Base-by-base conservation (phyloP, 2,113 vertebrate genomes). In the Lepisosteus osseus region DNA sequence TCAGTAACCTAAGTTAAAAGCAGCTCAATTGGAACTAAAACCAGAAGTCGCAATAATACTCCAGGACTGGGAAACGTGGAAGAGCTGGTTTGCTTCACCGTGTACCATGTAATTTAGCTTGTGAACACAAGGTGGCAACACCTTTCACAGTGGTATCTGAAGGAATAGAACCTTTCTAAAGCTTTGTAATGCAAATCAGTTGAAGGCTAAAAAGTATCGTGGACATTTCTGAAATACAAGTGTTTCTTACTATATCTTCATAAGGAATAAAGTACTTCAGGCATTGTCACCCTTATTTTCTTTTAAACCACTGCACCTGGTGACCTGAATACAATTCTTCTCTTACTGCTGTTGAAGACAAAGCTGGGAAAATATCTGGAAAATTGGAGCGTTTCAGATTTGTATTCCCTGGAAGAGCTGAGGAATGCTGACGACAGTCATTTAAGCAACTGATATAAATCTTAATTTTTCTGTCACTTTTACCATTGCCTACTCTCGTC, bases 41-140 rank as follows among this genome's bases (percentile, higher is more conserved):
- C 29, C 29, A 29, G 29, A 29, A 29, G 29, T 29, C 29, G 2
- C 29, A 29, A 29, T 29, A 29, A 29, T 29, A 29, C 29, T 29
- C 29, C 29, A 29, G 29, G 29, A 29, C 29, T 29, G 29, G 29
- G 29, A 29, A 29, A 29, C 29, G 2, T 29, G 29, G 29, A 29
- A 29, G 29, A 29, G 29, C 29, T 29, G 29, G 29, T 29, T 29
- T 29, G 29, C 29, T 29, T 29, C 29, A 29, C 29, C 9, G 65
- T 12, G 3, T 15, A 6, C 14, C 40, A 56, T 67, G 63, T 56
- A 67, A 56, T 70, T 68, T 44, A n/a, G 11, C 17, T 13, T 43
- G 9, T 7, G 70, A 51, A 61, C 83, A 82, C 78, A 78, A 85
- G 83, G 82, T 82, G 81, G 78, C 83, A 85, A 78, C 79, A 83